These are phyloP conservation scores for Clarias platycephalus DNA, from an alignment of 2,797 vertebrate genomes.

Conservation along the genomic window DNA sequence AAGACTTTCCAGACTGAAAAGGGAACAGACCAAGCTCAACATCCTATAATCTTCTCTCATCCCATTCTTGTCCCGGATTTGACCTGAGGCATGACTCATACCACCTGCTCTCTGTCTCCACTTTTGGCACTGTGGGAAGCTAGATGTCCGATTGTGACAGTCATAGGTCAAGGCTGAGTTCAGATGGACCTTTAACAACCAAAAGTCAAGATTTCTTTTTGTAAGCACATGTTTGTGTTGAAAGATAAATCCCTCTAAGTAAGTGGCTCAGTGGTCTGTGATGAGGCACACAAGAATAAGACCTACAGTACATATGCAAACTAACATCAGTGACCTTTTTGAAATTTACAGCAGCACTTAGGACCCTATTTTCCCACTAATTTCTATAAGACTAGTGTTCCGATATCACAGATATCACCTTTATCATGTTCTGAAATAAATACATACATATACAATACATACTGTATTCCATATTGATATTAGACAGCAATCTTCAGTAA, in stretches of 20 bases:
- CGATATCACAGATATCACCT: neutral
- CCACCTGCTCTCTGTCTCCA: conserved; percentile 4
- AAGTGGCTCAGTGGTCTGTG: neutral
- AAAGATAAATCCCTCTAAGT: neutral
- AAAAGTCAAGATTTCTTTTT: neutral
- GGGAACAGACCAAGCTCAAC: neutral
- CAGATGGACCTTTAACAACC: neutral
- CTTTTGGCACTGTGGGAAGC: neutral
- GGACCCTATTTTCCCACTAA: neutral
- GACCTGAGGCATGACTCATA: conserved; percentile 21
- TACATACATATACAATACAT: neutral
- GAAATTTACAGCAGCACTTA: neutral
- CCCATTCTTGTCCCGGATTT: neutral
- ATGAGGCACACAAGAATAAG: neutral
- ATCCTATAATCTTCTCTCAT: neutral
- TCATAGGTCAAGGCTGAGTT: neutral
- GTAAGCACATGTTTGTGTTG: neutral
- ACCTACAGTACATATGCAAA: neutral
- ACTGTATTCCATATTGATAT: neutral
- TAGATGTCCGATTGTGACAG: neutral
- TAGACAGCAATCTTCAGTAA: neutral
- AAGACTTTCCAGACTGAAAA: neutral
- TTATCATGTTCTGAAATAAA: neutral
- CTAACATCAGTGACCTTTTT: neutral
- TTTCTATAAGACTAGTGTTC: neutral